Conservation (phyloP, 2,888 invertebrate species). For the Caenorhabditis drosophilae region DNA sequence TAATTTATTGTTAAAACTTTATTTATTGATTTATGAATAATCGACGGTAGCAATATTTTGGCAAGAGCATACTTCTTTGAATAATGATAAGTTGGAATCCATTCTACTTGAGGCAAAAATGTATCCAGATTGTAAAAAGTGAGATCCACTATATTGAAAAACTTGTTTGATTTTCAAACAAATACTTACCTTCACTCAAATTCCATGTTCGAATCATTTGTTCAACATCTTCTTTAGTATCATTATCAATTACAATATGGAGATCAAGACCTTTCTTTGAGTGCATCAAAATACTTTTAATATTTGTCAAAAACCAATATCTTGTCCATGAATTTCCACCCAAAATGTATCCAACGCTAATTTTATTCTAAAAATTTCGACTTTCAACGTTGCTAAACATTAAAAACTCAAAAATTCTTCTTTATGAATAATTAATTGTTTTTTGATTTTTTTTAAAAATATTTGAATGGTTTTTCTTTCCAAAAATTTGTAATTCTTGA, state of each 20-base stretch:
- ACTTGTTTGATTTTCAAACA: neutral
- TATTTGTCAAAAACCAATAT: constrained; percentile 19
- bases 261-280: constrained; percentile 29
- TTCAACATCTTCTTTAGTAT: constrained; percentile 12
- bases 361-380: neutral
- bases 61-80: constrained; percentile 39
- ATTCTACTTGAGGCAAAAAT: constrained; percentile 27
- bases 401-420: too few species aligned
- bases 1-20: constrained; percentile 1
- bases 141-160: constrained; percentile 20
- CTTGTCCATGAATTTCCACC: constrained; percentile 26
- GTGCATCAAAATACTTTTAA: constrained; percentile 30
- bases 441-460: too few species aligned
- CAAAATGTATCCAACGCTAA: constrained; percentile 10
- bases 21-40: constrained; percentile 1
- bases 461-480: too few species aligned
- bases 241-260: constrained; percentile 36
- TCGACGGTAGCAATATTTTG: constrained; percentile 45
- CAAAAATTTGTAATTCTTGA: too few species aligned
- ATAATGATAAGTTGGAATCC: constrained; percentile 52
- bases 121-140: constrained; percentile 25
- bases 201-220: constrained; percentile 33
- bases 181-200: constrained; percentile 21
- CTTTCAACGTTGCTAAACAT: too few species aligned
- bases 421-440: too few species aligned